Evolutionary conservation across 2,797 vertebrate genomes (phyloP).

Genomic region (Xenops minutus): DNA sequence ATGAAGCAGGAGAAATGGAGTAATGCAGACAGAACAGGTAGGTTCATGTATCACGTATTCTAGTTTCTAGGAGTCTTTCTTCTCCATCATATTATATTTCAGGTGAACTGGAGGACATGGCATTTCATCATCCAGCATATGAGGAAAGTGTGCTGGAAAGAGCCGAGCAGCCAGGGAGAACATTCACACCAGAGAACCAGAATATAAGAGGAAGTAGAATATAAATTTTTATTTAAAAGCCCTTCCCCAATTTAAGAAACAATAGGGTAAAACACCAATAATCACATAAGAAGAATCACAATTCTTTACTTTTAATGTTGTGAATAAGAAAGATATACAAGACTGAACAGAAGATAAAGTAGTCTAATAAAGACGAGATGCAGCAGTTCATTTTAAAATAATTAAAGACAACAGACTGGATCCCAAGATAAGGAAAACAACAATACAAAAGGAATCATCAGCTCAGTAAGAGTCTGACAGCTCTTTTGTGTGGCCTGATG

Average conservation of each 20-base stretch:
- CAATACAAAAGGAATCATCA: neutral
- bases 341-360: neutral
- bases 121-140: rapidly evolving
- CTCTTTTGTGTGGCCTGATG: constrained; percentile 4
- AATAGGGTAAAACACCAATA: neutral
- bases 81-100: neutral
- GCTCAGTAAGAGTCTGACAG: constrained; percentile 9
- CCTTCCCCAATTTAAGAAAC: neutral
- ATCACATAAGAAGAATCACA: neutral
- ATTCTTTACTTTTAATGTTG: neutral
- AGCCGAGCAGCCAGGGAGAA: neutral
- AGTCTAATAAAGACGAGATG: constrained; percentile 10
- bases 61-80: neutral
- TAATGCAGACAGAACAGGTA: neutral
- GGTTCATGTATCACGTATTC: rapidly evolving
- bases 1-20: neutral
- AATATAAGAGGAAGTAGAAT: neutral
- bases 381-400: neutral
- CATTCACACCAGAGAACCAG: neutral
- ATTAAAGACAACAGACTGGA: constrained; percentile 13
- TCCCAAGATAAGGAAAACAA: constrained; percentile 4
- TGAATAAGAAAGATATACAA: neutral
- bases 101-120: neutral
- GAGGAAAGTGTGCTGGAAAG: neutral
- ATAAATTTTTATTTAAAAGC: neutral